Conservation (phyloP, 2,113 vertebrate genomes). For the rabbit (Oryctolagus cuniculus) region DNA sequence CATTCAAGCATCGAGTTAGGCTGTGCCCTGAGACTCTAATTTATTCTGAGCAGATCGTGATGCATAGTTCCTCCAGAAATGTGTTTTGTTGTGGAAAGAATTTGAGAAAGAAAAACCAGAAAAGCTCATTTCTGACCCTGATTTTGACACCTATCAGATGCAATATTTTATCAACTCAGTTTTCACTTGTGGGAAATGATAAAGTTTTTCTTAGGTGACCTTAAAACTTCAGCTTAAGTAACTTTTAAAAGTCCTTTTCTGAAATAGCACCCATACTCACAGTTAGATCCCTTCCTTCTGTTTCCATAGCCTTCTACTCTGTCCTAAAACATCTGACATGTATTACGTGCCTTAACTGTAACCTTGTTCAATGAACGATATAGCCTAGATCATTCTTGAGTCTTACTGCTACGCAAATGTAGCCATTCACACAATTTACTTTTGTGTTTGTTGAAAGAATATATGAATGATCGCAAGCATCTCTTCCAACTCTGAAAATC, state of each 20-base stretch:
- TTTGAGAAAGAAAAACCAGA: neutral
- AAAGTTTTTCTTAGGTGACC: constrained; percentile 21
- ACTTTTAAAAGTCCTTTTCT: constrained; percentile 58
- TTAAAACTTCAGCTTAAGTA: constrained; percentile 58
- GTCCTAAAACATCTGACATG: neutral
- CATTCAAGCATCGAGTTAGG: neutral
- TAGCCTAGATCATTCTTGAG: neutral
- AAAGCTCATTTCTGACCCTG: constrained; percentile 37
- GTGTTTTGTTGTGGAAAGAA: neutral
- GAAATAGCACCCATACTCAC: neutral
- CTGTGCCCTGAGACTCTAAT: neutral
- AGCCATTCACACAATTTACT: neutral
- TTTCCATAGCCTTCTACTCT: neutral
- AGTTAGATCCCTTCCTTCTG: neutral
- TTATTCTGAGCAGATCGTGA: neutral
- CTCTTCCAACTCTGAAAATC: neutral
- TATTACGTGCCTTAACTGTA: neutral
- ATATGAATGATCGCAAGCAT: neutral
- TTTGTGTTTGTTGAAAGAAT: neutral
- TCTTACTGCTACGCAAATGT: neutral
- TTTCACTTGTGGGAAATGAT: constrained; percentile 24
- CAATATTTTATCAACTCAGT: constrained; percentile 55
- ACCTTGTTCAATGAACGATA: neutral
- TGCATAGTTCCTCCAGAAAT: neutral
- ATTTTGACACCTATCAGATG: constrained; percentile 11